Percentiles rank a stretch among this genome's conserved stretches.
phyloP scores from a whole-genome alignment of 2,113 vertebrate species.

The Colius striatus region DNA sequence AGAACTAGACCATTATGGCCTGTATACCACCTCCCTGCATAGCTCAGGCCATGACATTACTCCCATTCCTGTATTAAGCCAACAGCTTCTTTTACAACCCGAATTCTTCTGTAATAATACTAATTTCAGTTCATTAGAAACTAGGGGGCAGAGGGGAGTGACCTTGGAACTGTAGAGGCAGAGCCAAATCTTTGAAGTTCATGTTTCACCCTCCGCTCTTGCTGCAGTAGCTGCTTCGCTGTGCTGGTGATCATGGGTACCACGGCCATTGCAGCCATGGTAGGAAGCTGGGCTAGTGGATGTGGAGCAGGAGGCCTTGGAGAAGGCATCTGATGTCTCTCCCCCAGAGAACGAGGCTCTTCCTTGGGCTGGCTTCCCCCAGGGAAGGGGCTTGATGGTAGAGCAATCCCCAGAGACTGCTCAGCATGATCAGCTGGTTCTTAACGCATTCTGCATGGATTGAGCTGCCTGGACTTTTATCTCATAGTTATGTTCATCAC shows the following conservation, averaged over 20 bases:
- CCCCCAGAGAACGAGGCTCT: fast-evolving
- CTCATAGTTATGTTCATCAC: background rate
- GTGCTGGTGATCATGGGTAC: fast-evolving
- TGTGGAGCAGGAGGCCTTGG: background rate
- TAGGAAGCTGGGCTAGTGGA: background rate
- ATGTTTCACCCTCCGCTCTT: fast-evolving
- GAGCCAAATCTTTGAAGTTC: background rate
- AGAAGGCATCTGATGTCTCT: background rate
- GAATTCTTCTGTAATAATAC: background rate
- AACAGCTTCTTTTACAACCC: background rate
- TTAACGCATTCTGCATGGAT: background rate
- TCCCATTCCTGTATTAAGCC: background rate
- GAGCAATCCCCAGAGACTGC: background rate
- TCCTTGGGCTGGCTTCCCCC: background rate
- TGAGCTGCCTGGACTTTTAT: background rate
- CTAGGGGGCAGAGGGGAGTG: background rate
- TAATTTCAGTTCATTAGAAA: background rate
- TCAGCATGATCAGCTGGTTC: background rate
- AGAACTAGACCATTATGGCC: background rate
- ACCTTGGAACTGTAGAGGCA: background rate
- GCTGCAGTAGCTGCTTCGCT: background rate
- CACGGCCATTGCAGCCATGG: background rate
- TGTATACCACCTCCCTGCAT: background rate
- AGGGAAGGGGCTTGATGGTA: too few species aligned
- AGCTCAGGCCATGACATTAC: background rate